These are phyloP conservation scores for Cydia splendana DNA, from an alignment of 1,140 invertebrate genomes.

Conservation along the genomic window DNA sequence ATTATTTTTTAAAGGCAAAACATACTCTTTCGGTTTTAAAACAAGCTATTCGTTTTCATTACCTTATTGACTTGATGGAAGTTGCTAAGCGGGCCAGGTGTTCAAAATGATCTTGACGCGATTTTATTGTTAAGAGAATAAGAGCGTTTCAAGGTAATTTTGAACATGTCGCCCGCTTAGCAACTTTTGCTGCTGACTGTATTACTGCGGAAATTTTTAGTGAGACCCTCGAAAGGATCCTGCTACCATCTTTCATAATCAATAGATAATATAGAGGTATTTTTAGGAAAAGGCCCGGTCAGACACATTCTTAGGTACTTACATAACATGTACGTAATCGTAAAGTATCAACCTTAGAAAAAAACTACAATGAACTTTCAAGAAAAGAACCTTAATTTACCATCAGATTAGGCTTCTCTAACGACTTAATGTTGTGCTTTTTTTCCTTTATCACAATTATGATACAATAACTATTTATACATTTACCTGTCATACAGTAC, in stretches of 20 bases:
- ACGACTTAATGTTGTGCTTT: slow-evolving; percentile 73
- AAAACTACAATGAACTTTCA: slow-evolving; percentile 58
- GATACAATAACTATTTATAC: slow-evolving; percentile 65
- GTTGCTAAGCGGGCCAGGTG: too few species aligned
- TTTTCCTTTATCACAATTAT: slow-evolving; percentile 74
- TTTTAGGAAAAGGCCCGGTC: background rate
- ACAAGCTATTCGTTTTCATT: background rate
- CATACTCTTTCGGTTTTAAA: background rate
- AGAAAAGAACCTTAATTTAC: slow-evolving; percentile 62
- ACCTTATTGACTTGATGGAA: background rate
- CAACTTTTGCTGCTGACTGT: too few species aligned
- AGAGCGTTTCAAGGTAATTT: too few species aligned
- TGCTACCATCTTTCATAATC: background rate
- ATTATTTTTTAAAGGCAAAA: background rate
- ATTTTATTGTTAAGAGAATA: too few species aligned
- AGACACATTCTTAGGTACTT: slow-evolving; percentile 40
- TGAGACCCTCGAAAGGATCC: background rate
- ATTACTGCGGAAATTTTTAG: background rate
- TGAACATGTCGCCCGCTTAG: too few species aligned
- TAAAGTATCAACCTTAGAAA: slow-evolving; percentile 48
- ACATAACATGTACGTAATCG: slow-evolving; percentile 44
- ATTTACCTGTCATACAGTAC: slow-evolving; percentile 70
- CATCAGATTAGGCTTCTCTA: slow-evolving; percentile 70
- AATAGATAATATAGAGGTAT: background rate
- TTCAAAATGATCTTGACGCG: too few species aligned